These are phyloP conservation scores for Athalia cordata DNA, from an alignment of 2,888 invertebrate genomes.

Conservation along the genomic window DNA sequence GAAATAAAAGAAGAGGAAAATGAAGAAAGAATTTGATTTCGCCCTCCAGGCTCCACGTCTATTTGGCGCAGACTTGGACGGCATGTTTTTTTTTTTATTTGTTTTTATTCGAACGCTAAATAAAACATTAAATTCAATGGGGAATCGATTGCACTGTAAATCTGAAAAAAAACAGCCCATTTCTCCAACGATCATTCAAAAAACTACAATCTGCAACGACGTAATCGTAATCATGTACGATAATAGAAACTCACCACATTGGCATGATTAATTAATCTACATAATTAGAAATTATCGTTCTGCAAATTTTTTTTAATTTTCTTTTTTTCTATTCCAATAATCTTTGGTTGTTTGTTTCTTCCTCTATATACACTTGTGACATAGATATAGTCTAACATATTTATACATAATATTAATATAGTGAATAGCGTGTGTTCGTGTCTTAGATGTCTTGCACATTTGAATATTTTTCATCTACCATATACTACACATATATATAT, in stretches of 20 bases:
- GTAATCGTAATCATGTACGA: no score
- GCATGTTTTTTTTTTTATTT: no score
- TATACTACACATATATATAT: slow-evolving; percentile 51
- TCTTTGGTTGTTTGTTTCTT: background rate
- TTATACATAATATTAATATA: background rate
- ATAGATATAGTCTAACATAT: slow-evolving; percentile 9
- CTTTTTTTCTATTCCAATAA: slow-evolving; percentile 5
- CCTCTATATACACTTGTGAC: background rate
- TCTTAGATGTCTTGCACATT: slow-evolving; percentile 71
- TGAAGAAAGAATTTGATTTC: background rate
- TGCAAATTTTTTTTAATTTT: background rate
- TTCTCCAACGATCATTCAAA: no score
- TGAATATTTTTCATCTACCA: slow-evolving; percentile 62
- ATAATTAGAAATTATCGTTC: background rate
- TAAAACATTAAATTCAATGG: no score
- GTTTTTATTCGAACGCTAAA: no score
- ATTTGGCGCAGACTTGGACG: no score
- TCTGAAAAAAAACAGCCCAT: no score
- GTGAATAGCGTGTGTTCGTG: slow-evolving; percentile 65
- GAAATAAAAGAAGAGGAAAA: background rate
- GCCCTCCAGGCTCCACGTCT: no score
- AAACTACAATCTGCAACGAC: no score
- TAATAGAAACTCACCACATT: no score
- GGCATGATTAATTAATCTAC: no score
- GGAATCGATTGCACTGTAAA: no score